Conservation (phyloP, 2,113 vertebrate genomes). For the Phalacrocorax carbo region DNA sequence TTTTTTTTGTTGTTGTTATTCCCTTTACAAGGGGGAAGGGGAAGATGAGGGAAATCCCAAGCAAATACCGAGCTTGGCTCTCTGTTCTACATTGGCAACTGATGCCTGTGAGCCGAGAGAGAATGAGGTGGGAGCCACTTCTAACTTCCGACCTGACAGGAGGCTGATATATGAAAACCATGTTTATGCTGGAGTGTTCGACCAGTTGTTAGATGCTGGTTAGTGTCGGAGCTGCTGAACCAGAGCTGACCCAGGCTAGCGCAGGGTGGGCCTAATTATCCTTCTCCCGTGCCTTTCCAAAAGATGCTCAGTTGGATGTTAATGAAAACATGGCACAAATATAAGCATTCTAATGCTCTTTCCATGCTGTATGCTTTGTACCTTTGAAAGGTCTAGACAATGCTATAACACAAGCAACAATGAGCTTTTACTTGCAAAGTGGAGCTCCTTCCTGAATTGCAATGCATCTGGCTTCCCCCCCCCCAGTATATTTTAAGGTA, state of each 20-base stretch:
- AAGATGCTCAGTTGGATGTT: neutral
- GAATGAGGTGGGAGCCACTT: constrained; percentile 34
- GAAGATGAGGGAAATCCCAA: constrained; percentile 2
- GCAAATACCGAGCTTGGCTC: neutral
- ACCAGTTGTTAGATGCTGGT: accelerated
- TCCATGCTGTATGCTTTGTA: neutral
- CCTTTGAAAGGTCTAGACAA: neutral
- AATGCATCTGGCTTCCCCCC: neutral
- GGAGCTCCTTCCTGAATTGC: constrained; percentile 2
- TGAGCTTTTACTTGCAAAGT: constrained; percentile 6
- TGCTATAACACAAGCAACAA: neutral
- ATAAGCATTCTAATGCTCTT: neutral
- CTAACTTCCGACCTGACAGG: neutral
- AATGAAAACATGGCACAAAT: neutral
- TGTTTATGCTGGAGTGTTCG: neutral
- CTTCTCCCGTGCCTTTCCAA: neutral
- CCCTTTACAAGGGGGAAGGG: neutral
- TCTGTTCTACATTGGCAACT: neutral
- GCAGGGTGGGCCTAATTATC: neutral
- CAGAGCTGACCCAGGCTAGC: neutral
- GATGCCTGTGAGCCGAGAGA: constrained; percentile 10
- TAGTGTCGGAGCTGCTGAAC: neutral
- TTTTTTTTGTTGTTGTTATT: neutral
- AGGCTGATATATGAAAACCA: neutral
- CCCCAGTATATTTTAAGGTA: constrained; percentile 1